Evolutionary conservation across 2,113 vertebrate genomes (phyloP).

Genomic region (Forbesichthys agassizii): DNA sequence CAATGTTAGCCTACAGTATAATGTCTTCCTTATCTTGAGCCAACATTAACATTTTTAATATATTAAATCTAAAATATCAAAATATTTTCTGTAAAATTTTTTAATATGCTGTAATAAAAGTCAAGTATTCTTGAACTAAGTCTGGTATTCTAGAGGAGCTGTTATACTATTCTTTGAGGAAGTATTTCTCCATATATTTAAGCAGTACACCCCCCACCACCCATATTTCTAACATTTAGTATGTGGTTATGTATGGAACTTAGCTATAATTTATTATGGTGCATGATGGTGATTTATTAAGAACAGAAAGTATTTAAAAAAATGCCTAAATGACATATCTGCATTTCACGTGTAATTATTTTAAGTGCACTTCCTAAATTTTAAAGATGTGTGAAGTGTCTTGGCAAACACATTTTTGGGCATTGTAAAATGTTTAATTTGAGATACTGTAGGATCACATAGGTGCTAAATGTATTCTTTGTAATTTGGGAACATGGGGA

Average conservation of each 20-base stretch:
- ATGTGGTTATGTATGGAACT: no score
- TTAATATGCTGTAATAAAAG: conserved; percentile 73
- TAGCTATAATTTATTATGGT: no score
- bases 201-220: no score
- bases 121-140: conserved; percentile 47
- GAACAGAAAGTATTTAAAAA: not conserved
- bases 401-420: not conserved
- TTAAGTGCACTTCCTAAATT: conserved; percentile 70
- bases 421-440: not conserved
- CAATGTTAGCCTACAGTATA: conserved; percentile 46
- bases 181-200: no score
- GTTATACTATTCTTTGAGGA: no score
- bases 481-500: no score
- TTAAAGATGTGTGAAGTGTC: not conserved
- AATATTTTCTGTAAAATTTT: conserved; percentile 64
- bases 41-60: conserved; percentile 40
- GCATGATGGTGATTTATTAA: not conserved
- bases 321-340: conserved; percentile 75
- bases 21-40: conserved; percentile 34
- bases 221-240: no score
- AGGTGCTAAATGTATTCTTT: no score
- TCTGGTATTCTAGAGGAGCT: not conserved
- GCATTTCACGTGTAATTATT: conserved; percentile 64
- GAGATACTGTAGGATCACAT: no score
- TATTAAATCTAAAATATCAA: conserved; percentile 45